Evolutionary conservation across 2,888 invertebrate genomes (phyloP), one percentile per base, ranked within the genome.

Genomic region (Eueremaeus valkanovi): DNA sequence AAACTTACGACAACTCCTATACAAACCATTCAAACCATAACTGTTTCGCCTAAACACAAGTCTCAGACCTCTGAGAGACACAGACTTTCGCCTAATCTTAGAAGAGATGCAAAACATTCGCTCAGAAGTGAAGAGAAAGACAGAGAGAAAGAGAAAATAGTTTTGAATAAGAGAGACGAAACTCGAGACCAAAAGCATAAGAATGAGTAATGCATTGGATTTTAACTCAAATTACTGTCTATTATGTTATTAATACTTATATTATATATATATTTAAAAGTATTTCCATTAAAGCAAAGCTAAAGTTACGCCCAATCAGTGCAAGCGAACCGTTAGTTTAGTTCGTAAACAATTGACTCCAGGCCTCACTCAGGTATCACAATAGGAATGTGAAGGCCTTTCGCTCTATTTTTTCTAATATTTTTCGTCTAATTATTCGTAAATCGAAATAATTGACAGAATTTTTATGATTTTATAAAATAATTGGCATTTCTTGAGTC

Each of bases 81-180:
- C 13, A 63, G 13, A 63, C 8, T 21, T 63, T 63, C 36, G 18
- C 36, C 63, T 33, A 9, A 18, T 63, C 16, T 16, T 63, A 27
- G 33, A 63, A 36, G 33, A 63, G 33, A 63, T 63, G 9, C 18
- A 18, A 63, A 63, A 36, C 29, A 16, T 5, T n/a, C 21, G 31
- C 31, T 63, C 18, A 36, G 21, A 63, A 63, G 36, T 63, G 63
- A 63, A 18, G 63, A 63, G 16, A 31, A 63, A 36, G 31, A n/a
- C 29, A 24, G 21, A 13, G 31, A n/a, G n/a, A n/a, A n/a, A n/a
- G n/a, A n/a, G n/a, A n/a, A n/a, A n/a, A n/a, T n/a, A n/a, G n/a
- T n/a, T n/a, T n/a, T n/a, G n/a, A n/a, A n/a, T 5, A 63, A 33
- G 29, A 63, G n/a, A 31, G 33, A 63, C 3, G 21, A 63, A n/a